Evolutionary conservation across 2,888 invertebrate genomes (phyloP).

Genomic region (Imbricaverruca yamaguchii): DNA sequence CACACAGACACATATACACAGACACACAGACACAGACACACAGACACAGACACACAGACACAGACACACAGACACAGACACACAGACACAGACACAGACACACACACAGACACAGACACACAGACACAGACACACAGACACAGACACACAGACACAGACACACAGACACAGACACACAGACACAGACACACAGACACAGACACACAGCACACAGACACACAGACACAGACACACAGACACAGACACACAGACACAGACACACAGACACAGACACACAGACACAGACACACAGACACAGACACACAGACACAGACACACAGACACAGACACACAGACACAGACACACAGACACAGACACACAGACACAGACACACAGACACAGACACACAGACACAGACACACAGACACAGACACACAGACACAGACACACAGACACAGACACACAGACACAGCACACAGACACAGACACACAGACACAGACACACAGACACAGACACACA

Average conservation of each 20-base stretch:
- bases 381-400: not conserved
- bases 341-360: not conserved
- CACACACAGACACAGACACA: no score
- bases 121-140: no score
- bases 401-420: not conserved
- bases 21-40: no score
- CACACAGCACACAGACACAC: no score
- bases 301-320: not conserved
- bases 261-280: not conserved
- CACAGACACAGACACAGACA: no score
- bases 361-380: not conserved
- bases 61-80: no score
- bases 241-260: not conserved
- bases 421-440: not conserved
- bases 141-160: no score
- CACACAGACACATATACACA: no score
- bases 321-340: not conserved
- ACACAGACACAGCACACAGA: not conserved
- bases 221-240: not conserved
- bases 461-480: no score
- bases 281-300: not conserved
- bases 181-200: not conserved
- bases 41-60: no score
- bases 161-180: no score
- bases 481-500: no score